phyloP scores from a whole-genome alignment of 2,113 vertebrate genomes.

The Passer domesticus region DNA sequence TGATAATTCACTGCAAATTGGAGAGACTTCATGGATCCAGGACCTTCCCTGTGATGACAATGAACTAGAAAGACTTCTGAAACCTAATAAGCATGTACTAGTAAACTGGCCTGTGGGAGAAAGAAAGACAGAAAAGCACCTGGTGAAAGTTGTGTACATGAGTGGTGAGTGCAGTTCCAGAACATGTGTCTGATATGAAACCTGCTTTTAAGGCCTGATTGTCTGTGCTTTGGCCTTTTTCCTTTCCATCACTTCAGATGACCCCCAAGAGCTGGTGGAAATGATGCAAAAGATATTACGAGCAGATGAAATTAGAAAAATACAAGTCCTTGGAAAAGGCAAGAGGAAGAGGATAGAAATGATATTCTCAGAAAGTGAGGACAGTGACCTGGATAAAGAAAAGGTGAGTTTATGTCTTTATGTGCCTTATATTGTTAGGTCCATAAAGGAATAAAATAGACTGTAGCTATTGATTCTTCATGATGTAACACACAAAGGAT shows the following conservation, averaged over 20 bases:
- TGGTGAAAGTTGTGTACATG: slow-evolving; percentile 48
- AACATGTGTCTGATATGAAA: not conserved
- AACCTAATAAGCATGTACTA: slow-evolving; percentile 11
- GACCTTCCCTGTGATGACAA: not conserved
- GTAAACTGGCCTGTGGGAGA: slow-evolving; percentile 42
- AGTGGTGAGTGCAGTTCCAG: slow-evolving; percentile 10
- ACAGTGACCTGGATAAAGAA: slow-evolving; percentile 63
- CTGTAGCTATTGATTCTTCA: not conserved
- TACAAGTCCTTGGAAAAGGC: slow-evolving; percentile 70
- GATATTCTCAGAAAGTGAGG: slow-evolving; percentile 69
- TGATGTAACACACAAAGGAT: not conserved
- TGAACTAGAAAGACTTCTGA: slow-evolving; percentile 40
- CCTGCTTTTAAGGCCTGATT: not conserved
- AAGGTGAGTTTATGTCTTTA: slow-evolving; percentile 46
- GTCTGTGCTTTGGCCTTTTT: slow-evolving; percentile 25
- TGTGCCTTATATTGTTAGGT: not conserved
- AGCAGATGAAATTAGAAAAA: slow-evolving; percentile 68
- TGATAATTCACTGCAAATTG: slow-evolving; percentile 58
- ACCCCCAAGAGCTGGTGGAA: slow-evolving; percentile 57
- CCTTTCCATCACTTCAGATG: slow-evolving; percentile 34
- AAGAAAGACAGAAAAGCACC: slow-evolving; percentile 35
- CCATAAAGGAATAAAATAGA: not conserved
- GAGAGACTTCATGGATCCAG: slow-evolving; percentile 52
- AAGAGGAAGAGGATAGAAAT: slow-evolving; percentile 77
- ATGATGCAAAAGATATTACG: slow-evolving; percentile 73